Evolutionary conservation across 1,140 invertebrate species (phyloP).

Genomic region (Samia ricini): DNA sequence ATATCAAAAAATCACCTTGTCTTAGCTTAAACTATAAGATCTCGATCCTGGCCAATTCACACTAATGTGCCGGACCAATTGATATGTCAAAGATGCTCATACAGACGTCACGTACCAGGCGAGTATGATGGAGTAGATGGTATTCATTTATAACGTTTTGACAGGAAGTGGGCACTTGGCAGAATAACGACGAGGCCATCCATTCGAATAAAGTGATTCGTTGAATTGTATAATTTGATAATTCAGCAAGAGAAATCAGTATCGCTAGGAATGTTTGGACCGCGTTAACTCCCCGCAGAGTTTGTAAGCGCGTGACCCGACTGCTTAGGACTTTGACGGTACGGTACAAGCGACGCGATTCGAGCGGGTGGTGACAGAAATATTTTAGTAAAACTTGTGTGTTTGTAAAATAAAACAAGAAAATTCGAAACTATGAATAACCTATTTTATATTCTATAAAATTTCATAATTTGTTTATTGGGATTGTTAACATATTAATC

Average conservation of each 20-base stretch:
- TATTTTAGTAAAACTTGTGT: background rate
- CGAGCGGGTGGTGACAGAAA: background rate
- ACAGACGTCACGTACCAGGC: background rate
- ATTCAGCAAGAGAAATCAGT: constrained; percentile 5
- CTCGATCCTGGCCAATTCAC: too few relatives aligned
- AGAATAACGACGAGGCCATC: background rate
- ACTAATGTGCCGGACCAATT: too few relatives aligned
- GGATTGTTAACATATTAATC: too few relatives aligned
- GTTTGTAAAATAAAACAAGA: too few relatives aligned
- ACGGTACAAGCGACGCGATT: background rate
- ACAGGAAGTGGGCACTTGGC: background rate
- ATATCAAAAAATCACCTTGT: too few relatives aligned
- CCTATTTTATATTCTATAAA: too few relatives aligned
- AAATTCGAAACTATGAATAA: too few relatives aligned
- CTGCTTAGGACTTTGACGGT: background rate
- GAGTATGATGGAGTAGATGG: background rate
- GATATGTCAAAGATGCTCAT: too few relatives aligned
- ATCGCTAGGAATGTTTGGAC: constrained; percentile 3
- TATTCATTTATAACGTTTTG: background rate
- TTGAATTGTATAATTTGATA: constrained; percentile 5
- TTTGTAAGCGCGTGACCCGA: constrained; percentile 4
- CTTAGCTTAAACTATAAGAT: too few relatives aligned
- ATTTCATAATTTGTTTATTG: too few relatives aligned
- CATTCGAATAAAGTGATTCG: background rate
- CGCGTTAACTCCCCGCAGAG: constrained; percentile 7